Conservation (phyloP, 2,113 vertebrate genomes). For the Pelodiscus sinensis region DNA sequence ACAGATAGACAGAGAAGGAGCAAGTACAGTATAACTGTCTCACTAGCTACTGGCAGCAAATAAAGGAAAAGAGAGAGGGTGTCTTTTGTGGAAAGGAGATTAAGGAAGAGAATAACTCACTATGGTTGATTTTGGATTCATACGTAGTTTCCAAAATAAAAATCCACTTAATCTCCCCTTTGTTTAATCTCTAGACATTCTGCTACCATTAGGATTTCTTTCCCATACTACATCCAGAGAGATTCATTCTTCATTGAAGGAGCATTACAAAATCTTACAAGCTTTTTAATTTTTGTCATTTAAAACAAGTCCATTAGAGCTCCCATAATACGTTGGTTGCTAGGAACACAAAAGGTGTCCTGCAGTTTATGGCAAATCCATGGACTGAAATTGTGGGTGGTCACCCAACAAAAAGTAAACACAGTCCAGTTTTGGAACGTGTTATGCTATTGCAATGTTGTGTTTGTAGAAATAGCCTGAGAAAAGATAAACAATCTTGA, state of each 20-base stretch:
- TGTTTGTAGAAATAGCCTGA: slow-evolving; percentile 71
- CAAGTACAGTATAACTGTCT: not conserved
- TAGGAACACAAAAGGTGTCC: not conserved
- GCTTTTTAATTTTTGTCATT: slow-evolving; percentile 25
- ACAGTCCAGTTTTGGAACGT: slow-evolving; percentile 30
- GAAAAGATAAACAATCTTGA: slow-evolving; percentile 67
- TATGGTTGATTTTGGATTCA: not conserved
- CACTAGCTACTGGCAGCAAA: not conserved
- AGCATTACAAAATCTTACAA: slow-evolving; percentile 2
- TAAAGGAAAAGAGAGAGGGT: not conserved
- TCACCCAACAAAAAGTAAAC: slow-evolving; percentile 61
- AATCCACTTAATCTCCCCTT: not conserved
- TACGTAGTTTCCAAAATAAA: not conserved
- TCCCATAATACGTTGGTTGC: slow-evolving; percentile 38
- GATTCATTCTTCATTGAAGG: not conserved
- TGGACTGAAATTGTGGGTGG: slow-evolving; percentile 60
- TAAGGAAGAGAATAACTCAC: not conserved
- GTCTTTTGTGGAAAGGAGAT: not conserved
- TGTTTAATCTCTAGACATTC: not conserved
- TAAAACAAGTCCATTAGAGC: not conserved
- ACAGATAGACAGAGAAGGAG: not conserved
- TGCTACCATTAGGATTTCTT: not conserved
- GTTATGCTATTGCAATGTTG: slow-evolving; percentile 29
- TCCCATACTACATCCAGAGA: not conserved
- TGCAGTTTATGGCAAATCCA: slow-evolving; percentile 32